Evolutionary conservation across 92 coral and sea anemone genomes (phyloP), one percentile per base, ranked within the genome.

Genomic region (Parazoanthus darwini): DNA sequence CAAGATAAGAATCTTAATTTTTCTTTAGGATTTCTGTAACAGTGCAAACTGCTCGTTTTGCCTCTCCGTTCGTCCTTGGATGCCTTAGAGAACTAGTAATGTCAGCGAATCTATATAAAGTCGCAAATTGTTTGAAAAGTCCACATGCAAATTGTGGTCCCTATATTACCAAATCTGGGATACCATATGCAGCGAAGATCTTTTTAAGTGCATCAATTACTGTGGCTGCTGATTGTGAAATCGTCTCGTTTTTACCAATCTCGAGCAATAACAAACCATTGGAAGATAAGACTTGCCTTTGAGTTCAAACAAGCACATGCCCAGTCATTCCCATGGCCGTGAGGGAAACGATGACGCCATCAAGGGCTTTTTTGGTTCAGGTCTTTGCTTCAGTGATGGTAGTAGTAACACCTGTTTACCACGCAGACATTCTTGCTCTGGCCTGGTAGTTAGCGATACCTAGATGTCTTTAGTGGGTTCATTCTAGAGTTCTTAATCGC

Each of bases 371-470:
- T 86, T 91, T 48, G 89, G 96, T 48, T 65, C 85, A 16, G 92
- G 92, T 14, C 79, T 85, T 13, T 85, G 90, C 37, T 91, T 93
- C 90, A 51, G 72, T 82, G 67, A 91, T 78, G 25, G 80, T 54
- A 20, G 13, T 88, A 67, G 82, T 84, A 8, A 89, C 80, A 35
- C 92, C 93, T 35, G 92, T 90, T 92, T 93, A 87, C 93, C 92
- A 91, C 71, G 89, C 91, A 13, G 93, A 91, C 75, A 75, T 87
- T 9, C 89, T 38, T n/a, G 95, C 95, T 79, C 95, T 88, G n/a
- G 95, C 86, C 9, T 89, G 90, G 35, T 90, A 90, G 33, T 29
- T 29, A 29, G 33, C 33, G 33, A 29, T 29, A 29, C 33, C 33
- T 29, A 29, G 33, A 29, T 29, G 33, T 29, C 33, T 29, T 29